These are phyloP conservation scores for Prionailurus bengalensis DNA, from an alignment of 2,113 vertebrate species.

Conservation along the genomic window DNA sequence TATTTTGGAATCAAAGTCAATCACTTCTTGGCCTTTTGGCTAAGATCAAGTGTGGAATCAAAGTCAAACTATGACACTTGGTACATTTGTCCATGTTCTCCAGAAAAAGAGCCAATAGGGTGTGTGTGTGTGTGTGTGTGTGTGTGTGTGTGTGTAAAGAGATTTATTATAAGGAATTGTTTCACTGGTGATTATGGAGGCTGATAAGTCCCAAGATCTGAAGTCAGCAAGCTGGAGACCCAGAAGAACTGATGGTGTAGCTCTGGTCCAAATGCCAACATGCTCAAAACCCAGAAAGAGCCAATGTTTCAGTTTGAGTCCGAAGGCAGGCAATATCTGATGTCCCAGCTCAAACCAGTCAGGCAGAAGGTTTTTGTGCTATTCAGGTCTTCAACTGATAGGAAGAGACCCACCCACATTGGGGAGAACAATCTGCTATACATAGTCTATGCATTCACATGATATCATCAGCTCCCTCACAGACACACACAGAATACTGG, in stretches of 20 bases:
- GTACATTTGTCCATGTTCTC: neutral
- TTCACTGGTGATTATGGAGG: neutral
- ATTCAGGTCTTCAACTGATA: neutral
- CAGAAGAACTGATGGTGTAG: neutral
- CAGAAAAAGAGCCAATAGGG: neutral
- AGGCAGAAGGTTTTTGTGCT: neutral
- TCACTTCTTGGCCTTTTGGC: no score
- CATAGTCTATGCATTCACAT: no score
- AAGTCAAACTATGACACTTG: neutral
- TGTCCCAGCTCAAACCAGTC: neutral
- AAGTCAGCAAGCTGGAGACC: neutral
- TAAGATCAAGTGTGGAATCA: neutral
- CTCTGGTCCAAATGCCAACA: neutral
- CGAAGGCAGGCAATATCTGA: neutral
- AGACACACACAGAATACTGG: neutral
- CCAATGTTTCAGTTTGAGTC: neutral
- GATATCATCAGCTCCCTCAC: neutral
- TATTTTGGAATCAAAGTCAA: neutral
- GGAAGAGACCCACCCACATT: accelerated
- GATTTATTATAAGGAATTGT: neutral
- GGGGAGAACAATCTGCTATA: neutral
- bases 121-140: no score
- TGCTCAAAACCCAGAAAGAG: neutral
- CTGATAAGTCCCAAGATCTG: neutral
- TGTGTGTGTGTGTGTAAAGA: neutral